phyloP scores from a whole-genome alignment of 2,113 vertebrate genomes.

The Otocyon megalotis region DNA sequence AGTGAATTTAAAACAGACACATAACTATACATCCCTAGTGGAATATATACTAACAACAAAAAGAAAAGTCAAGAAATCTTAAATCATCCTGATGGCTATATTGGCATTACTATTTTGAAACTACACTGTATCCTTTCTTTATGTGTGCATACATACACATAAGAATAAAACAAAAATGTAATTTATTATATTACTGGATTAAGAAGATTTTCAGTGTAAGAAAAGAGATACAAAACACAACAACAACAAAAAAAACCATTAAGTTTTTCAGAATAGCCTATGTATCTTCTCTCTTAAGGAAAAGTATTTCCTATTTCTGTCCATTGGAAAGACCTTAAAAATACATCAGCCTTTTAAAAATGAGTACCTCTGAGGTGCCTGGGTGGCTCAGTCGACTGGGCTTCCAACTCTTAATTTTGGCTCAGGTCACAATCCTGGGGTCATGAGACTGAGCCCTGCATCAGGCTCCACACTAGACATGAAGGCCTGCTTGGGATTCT shows the following conservation, averaged over 20 bases:
- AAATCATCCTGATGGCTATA: background rate
- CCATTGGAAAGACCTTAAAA: background rate
- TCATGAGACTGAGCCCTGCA: background rate
- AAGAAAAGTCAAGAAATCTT: background rate
- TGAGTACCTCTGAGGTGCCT: background rate
- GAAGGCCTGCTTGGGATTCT: background rate
- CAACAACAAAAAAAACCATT: background rate
- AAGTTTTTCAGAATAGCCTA: background rate
- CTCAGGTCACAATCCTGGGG: background rate
- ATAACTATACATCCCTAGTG: background rate
- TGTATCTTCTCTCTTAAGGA: background rate
- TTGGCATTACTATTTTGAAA: background rate
- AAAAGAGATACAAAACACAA: background rate
- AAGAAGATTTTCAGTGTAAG: background rate
- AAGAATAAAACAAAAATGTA: background rate
- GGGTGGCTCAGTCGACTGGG: background rate
- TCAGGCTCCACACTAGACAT: background rate
- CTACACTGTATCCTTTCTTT: background rate
- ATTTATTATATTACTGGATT: background rate
- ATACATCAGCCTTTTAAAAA: background rate
- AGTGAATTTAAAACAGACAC: background rate
- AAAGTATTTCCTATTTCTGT: background rate
- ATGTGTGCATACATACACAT: background rate
- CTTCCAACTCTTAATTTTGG: background rate
- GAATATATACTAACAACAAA: background rate